Evolutionary conservation across 2,113 vertebrate genomes (phyloP), one percentile per base, ranked within the genome.

Genomic region (Callipepla squamata): DNA sequence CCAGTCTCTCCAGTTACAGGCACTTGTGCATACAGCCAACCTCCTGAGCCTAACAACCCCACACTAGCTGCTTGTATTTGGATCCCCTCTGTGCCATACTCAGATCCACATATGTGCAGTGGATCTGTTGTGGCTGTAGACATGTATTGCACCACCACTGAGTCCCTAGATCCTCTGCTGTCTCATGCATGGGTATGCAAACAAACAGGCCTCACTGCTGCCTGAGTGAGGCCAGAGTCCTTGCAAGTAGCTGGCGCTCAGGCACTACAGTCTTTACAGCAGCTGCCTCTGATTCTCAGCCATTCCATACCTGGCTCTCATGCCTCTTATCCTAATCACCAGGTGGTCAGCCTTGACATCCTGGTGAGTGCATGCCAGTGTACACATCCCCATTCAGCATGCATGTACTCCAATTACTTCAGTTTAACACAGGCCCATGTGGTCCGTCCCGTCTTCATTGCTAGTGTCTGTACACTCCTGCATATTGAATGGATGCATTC

Each of bases 291-390:
- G 38, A 67, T n/a, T 68, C 34, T 4, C 4, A 67, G 40, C 26
- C 23, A 14, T 84, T 72, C 40, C 32, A 23, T 51, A 68, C 20
- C 17, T 3, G 2, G 8, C 51, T 89, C 26, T 47, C 9, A 51
- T 40, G 26, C 6, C 0, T 63, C 42, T 63, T 63, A 7, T 10
- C 32, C 40, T 80, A 2, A n/a, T 70, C 4, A 5, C 4, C 34
- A 17, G 38, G 28, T 34, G 22, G 36, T 48, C 20, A 50, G 44
- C 47, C 20, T 40, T 58, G 36, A 40, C 40, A 17, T 36, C 57
- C 76, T 63, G 18, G 15, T 63, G 53, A 15, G 34, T 3, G 13
- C 12, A 11, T 0, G 2, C 28, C 40, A 21, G 1, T 0, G 0
- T 40, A 9, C 61, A 14, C 6, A 34, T 67, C 36, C 28, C 45